Base-by-base conservation (phyloP, 2,113 vertebrate genomes). In the Meriones unguiculatus region DNA sequence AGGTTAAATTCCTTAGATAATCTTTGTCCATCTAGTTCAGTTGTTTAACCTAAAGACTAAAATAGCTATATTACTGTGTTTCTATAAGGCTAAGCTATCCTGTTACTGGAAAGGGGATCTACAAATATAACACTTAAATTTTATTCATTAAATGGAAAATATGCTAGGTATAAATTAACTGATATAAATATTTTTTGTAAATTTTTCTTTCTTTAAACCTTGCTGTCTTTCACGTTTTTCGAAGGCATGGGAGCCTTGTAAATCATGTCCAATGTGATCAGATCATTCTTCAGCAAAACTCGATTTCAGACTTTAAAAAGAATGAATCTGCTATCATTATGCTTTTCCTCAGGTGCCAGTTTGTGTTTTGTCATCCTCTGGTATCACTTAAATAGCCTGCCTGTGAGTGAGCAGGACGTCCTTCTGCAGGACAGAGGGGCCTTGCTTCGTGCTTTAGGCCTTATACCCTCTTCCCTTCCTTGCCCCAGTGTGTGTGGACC, bases 271-370 rank as follows among this genome's bases (percentile, higher is more conserved):
- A 81, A 87, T 96, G 35, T 3, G 22, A 95, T 89, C 89, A 73
- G 75, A 94, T 96, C 97, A 93, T 96, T 88, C 64, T 90, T 93
- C 35, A 93, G 72, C 75, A 89, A 95, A 96, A 94, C 70, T 93
- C 12, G 5, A 76, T 96, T 94, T 87, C 82, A 95, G 69, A 65
- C 84, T 89, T 91, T 89, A 77, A 32, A 91, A 95, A 95, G 95
- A 95, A 96, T 96, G 96, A 97, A 32, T 93, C 72, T 46, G 28
- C 20, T 95, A 77, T 50, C 70, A 81, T 85, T 91, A 82, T 96
- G 92, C 54, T 89, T 97, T 87, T 67, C 78, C 17, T 91, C 97
- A 89, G 64, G 95, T 93, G 57, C 73, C 85, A 89, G 57, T 91
- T 90, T 93, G n/a, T 92, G 17, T 91, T 95, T 93, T 87, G 93